A percentile compares a stretch with the other conserved stretches of the same genome.
Conservation (phyloP, 2,797 vertebrate species). For the Ateles fusciceps region DNA sequence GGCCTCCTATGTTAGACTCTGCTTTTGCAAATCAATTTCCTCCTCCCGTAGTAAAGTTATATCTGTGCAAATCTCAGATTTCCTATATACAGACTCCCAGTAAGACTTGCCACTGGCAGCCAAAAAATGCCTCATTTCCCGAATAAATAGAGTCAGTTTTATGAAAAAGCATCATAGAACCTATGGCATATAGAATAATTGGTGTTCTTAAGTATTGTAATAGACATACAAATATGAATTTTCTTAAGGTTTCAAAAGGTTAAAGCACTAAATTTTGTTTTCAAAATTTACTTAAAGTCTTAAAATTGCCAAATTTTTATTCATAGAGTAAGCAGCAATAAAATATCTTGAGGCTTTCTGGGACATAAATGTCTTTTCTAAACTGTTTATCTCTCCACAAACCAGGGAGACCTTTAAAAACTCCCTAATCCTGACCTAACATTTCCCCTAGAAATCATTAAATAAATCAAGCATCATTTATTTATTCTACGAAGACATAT, state of each 20-base stretch:
- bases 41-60: not conserved
- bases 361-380: not conserved
- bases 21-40: not conserved
- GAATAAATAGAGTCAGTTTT: not conserved
- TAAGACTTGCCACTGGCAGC: not conserved
- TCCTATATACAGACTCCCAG: not conserved
- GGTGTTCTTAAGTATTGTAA: accelerated
- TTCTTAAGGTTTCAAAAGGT: not conserved
- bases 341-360: not conserved
- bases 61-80: not conserved
- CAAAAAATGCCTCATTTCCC: not conserved
- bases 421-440: not conserved
- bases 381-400: not conserved
- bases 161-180: not conserved
- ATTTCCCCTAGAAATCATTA: not conserved
- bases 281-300: not conserved
- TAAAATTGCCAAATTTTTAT: not conserved
- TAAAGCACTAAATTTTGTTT: not conserved
- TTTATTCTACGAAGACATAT: not conserved
- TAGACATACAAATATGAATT: not conserved
- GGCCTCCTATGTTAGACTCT: not conserved
- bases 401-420: not conserved
- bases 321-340: not conserved
- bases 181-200: not conserved
- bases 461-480: not conserved